Evolutionary conservation across 2,888 invertebrate species (phyloP).

Genomic region (Rhodophaea formosa): DNA sequence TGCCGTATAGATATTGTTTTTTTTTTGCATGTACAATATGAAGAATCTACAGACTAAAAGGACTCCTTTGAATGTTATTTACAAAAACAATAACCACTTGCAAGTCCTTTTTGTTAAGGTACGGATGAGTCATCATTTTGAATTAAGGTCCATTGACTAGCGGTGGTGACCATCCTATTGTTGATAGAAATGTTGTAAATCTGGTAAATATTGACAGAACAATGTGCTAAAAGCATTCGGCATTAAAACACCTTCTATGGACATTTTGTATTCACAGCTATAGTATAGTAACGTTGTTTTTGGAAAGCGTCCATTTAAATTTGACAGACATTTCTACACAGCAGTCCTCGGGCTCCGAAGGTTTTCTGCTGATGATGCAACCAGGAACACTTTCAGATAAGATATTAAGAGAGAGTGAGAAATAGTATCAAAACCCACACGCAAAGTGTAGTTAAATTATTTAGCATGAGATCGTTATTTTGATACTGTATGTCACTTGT

Average conservation of each 20-base stretch:
- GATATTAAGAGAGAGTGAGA: neutral
- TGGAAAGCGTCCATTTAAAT: neutral
- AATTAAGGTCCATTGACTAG: slow-evolving; percentile 20
- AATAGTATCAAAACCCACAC: neutral
- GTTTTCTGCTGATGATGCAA: too few relatives aligned
- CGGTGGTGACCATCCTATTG: slow-evolving; percentile 21
- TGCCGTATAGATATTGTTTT: slow-evolving; percentile 28
- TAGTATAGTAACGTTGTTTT: neutral
- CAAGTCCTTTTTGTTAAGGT: slow-evolving; percentile 9
- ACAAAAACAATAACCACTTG: slow-evolving; percentile 23
- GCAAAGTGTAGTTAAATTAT: neutral
- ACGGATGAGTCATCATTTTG: slow-evolving; percentile 25
- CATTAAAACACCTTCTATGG: neutral
- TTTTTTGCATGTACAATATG: slow-evolving; percentile 28
- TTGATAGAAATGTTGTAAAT: slow-evolving; percentile 22
- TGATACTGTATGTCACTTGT: neutral
- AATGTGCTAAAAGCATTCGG: slow-evolving; percentile 13
- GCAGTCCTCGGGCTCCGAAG: too few relatives aligned
- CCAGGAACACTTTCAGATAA: too few relatives aligned
- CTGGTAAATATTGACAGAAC: slow-evolving; percentile 12
- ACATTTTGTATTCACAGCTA: neutral
- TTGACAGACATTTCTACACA: neutral
- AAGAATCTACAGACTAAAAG: neutral
- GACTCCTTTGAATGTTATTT: slow-evolving; percentile 16
- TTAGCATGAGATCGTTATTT: neutral